phyloP scores from a whole-genome alignment of 1,140 invertebrate genomes.

The Sminthurides bifidus region DNA sequence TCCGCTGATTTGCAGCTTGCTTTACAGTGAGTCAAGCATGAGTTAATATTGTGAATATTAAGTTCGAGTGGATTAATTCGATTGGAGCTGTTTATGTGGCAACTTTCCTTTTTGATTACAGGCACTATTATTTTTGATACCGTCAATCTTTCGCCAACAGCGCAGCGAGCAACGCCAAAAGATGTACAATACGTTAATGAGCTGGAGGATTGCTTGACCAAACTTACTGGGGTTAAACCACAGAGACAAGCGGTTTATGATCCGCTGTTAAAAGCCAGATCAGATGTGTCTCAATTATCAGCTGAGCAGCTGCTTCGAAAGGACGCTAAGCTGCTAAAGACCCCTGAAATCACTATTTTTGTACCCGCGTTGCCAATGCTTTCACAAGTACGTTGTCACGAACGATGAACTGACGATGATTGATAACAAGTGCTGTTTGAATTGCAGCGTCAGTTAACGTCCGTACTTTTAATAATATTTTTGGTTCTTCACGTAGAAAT shows the following conservation, averaged over 20 bases:
- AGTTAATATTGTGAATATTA: no score
- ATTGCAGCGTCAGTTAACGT: no score
- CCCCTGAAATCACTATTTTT: slow-evolving; percentile 43
- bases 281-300: slow-evolving; percentile 44
- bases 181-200: slow-evolving; percentile 45
- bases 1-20: slow-evolving; percentile 34
- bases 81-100: no score
- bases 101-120: slow-evolving; percentile 33
- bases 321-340: slow-evolving; percentile 48
- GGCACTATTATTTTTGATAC: slow-evolving; percentile 65
- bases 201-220: slow-evolving; percentile 32
- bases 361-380: slow-evolving; percentile 43
- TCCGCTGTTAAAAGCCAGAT: slow-evolving; percentile 45
- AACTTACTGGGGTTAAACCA: slow-evolving; percentile 34
- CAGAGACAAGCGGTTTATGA: slow-evolving; percentile 39
- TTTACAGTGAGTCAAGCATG: slow-evolving; percentile 37
- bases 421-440: no score
- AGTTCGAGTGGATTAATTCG: no score
- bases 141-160: slow-evolving; percentile 49
- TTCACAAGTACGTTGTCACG: slow-evolving; percentile 36
- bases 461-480: no score
- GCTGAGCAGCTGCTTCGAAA: slow-evolving; percentile 47
- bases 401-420: no score
- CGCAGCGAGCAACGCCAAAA: slow-evolving; percentile 46
- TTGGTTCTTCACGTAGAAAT: slow-evolving; percentile 28